Evolutionary conservation across 37 sponge, comb jelly and placozoan species (phyloP), one percentile per base, ranked within the genome.

Genomic region (Amphimedon queenslandica): DNA sequence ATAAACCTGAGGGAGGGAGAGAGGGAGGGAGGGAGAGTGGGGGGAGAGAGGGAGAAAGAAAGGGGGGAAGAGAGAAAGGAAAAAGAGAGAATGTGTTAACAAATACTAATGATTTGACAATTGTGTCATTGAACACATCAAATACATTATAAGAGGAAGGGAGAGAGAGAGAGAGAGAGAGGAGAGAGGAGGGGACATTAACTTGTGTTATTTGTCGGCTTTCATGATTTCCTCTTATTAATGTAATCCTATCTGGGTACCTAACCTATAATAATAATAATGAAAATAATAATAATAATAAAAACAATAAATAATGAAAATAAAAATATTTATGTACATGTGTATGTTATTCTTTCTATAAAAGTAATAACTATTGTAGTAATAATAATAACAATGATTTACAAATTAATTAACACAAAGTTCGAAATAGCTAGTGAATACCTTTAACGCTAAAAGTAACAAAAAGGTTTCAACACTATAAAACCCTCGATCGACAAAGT

Each of bases 381-480:
- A n/a, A n/a, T n/a, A n/a, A n/a, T n/a, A n/a, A n/a, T n/a, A n/a
- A n/a, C n/a, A n/a, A n/a, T n/a, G n/a, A n/a, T n/a, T n/a, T n/a
- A n/a, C n/a, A n/a, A n/a, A n/a, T n/a, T n/a, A n/a, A n/a, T n/a
- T n/a, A n/a, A n/a, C n/a, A 13, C 53, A 28, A 67, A 33, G 36
- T 34, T 39, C 8, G 8, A 47, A 8, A 36, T 2, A 13, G n/a
- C 2, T 2, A 36, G 13, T 21, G 39, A 66, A 76, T 24, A 98
- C 99, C 82, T 99, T 99, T 5, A 99, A 89, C 8, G 99, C 99
- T 28, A 99, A 75, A 3, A 99, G 82, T n/a, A 99, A 80, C 23
- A 99, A 85, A 67, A 99, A 99, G 5, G 99, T 99, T 64, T 99
- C 99, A 18, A 99, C 99, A 76, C 99, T 99, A 83, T 90, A 99